Evolutionary conservation across 2,888 invertebrate genomes (phyloP).

Genomic region (Oscheius myriophilus): DNA sequence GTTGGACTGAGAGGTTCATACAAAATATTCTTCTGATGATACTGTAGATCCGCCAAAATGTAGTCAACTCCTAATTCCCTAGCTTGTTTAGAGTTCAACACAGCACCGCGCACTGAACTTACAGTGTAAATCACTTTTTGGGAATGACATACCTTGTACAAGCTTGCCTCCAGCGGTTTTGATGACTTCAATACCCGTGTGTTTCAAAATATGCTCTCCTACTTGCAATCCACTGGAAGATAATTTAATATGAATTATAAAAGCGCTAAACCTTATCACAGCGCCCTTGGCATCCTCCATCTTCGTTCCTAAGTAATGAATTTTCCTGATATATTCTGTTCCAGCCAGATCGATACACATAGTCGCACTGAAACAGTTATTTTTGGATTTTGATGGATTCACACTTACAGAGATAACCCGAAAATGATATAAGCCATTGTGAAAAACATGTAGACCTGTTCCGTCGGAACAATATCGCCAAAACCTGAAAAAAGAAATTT

Average conservation of each 20-base stretch:
- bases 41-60: slow-evolving; percentile 59
- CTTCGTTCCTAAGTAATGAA: slow-evolving; percentile 69
- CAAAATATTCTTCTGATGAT: slow-evolving; percentile 67
- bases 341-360: slow-evolving; percentile 71
- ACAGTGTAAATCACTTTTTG: neutral
- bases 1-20: slow-evolving; percentile 68
- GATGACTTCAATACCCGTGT: slow-evolving; percentile 69
- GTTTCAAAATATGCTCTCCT: slow-evolving; percentile 68
- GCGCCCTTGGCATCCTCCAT: slow-evolving; percentile 70
- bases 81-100: slow-evolving; percentile 62
- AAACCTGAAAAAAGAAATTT: slow-evolving; percentile 51
- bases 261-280: slow-evolving; percentile 50
- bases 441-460: slow-evolving; percentile 69
- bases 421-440: slow-evolving; percentile 71
- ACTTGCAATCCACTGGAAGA: slow-evolving; percentile 64
- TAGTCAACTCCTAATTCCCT: slow-evolving; percentile 64
- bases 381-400: neutral
- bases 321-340: slow-evolving; percentile 69
- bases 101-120: slow-evolving; percentile 57
- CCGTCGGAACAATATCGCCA: slow-evolving; percentile 69
- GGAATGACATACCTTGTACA: slow-evolving; percentile 50
- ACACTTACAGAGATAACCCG: slow-evolving; percentile 66
- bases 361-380: slow-evolving; percentile 57
- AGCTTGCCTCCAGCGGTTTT: slow-evolving; percentile 69
- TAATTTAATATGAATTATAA: neutral